These are phyloP conservation scores for Hycleus cichorii DNA, from an alignment of 1,140 invertebrate genomes.

Conservation along the genomic window DNA sequence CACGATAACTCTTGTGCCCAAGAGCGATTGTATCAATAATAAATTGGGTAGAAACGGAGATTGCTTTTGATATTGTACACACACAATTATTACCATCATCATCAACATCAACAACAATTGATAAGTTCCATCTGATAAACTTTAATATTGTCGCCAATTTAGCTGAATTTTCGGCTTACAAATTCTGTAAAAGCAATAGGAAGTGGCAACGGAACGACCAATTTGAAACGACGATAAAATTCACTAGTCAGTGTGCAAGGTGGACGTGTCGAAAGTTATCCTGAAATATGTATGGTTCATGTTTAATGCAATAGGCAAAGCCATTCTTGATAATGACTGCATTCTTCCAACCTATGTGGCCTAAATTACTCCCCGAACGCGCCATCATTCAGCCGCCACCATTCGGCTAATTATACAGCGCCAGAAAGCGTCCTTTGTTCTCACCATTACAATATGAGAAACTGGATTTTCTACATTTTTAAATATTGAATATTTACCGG, in stretches of 20 bases:
- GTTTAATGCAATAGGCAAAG: slow-evolving; percentile 22
- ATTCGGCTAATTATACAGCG: no score
- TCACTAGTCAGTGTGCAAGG: slow-evolving; percentile 10
- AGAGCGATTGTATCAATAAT: slow-evolving; percentile 6
- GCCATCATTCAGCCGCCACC: slow-evolving; percentile 4
- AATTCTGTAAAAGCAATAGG: slow-evolving; percentile 9
- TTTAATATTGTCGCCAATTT: slow-evolving; percentile 18
- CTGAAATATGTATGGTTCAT: slow-evolving; percentile 21
- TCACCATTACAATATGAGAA: no score
- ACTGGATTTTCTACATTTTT: no score
- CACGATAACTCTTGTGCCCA: no score
- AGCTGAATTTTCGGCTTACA: slow-evolving; percentile 6
- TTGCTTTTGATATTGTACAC: neutral
- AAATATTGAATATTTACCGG: no score
- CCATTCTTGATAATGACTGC: slow-evolving; percentile 31
- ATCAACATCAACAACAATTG: slow-evolving; percentile 6
- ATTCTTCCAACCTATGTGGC: slow-evolving; percentile 24
- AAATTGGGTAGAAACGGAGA: slow-evolving; percentile 4
- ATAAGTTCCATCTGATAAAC: slow-evolving; percentile 11
- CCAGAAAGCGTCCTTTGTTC: no score
- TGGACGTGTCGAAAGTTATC: slow-evolving; percentile 15
- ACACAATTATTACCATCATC: neutral
- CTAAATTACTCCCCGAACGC: slow-evolving; percentile 27
- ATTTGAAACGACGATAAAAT: slow-evolving; percentile 21
- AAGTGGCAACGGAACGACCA: slow-evolving; percentile 16